Evolutionary conservation across 2,888 invertebrate species (phyloP).

Genomic region (Meteorus cinctellus): DNA sequence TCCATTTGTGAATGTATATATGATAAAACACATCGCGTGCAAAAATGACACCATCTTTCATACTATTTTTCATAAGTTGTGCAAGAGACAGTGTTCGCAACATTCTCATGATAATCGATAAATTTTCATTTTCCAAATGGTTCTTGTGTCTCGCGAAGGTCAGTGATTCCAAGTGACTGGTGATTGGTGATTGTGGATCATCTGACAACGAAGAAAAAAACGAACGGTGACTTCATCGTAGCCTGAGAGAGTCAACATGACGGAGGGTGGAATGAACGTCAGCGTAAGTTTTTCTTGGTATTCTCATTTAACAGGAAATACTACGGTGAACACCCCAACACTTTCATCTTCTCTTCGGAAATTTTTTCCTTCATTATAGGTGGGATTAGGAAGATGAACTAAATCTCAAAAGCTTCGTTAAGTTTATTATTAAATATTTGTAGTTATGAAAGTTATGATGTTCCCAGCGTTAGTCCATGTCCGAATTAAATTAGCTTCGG

Average conservation of each 20-base stretch:
- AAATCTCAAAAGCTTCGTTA: too few species aligned
- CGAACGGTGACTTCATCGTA: not conserved
- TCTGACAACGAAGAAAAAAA: not conserved
- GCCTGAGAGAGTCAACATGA: constrained; percentile 40
- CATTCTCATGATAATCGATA: not conserved
- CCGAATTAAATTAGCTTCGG: too few species aligned
- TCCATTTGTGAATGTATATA: not conserved
- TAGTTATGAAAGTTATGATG: too few species aligned
- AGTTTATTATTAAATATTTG: too few species aligned
- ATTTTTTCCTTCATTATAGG: too few species aligned
- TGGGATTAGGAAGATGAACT: too few species aligned
- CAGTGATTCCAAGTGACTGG: not conserved
- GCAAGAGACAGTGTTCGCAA: too few species aligned
- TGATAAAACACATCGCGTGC: not conserved
- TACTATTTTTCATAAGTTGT: too few species aligned
- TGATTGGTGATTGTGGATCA: constrained; percentile 19
- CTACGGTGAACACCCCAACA: too few species aligned
- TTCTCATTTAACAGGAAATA: not conserved
- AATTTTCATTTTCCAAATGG: not conserved
- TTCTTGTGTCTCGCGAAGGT: not conserved
- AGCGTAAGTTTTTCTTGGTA: constrained; percentile 36
- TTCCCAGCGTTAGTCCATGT: too few species aligned
- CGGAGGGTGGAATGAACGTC: constrained; percentile 43
- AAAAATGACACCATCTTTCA: not conserved
- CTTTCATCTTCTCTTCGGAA: too few species aligned